These are phyloP conservation scores for Oncorhynchus mykiss DNA, from an alignment of 2,113 vertebrate species.

Conservation along the genomic window DNA sequence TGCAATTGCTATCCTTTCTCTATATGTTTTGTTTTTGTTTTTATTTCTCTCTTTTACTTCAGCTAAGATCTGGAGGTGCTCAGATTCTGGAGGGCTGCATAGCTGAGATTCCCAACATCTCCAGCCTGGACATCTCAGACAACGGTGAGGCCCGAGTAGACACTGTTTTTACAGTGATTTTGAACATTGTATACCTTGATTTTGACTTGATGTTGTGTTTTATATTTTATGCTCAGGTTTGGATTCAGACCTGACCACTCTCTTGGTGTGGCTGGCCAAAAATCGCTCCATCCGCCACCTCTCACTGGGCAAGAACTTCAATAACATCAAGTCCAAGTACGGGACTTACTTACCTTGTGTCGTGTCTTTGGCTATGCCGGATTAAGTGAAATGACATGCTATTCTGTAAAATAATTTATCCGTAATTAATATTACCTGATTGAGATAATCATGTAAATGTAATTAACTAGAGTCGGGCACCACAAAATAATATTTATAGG, in stretches of 20 bases:
- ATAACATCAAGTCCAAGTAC: slow-evolving; percentile 98
- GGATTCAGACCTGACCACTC: slow-evolving; percentile 91
- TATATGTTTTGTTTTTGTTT: neutral
- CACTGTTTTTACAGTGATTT: neutral
- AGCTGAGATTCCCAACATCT: slow-evolving; percentile 95
- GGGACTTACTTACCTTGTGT: slow-evolving; percentile 27
- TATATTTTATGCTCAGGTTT: slow-evolving; percentile 70
- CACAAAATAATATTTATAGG: too few species aligned
- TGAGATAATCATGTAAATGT: too few species aligned
- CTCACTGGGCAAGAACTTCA: slow-evolving; percentile 95
- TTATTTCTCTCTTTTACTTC: slow-evolving; percentile 37
- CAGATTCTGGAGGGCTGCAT: slow-evolving; percentile 97
- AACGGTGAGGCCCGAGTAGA: slow-evolving; percentile 81
- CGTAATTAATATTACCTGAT: too few species aligned
- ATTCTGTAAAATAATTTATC: too few species aligned
- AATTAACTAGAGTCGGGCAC: too few species aligned
- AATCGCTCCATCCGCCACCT: slow-evolving; percentile 94
- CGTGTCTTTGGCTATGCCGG: too few species aligned
- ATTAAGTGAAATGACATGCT: too few species aligned
- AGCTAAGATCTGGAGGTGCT: slow-evolving; percentile 92
- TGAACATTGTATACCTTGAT: neutral
- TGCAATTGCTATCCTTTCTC: neutral
- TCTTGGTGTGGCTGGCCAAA: slow-evolving; percentile 95
- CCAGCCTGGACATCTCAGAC: slow-evolving; percentile 95
- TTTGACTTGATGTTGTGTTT: neutral